Base-by-base conservation (phyloP, 2,888 invertebrate genomes). In the Xestoiulus laeticollis region DNA sequence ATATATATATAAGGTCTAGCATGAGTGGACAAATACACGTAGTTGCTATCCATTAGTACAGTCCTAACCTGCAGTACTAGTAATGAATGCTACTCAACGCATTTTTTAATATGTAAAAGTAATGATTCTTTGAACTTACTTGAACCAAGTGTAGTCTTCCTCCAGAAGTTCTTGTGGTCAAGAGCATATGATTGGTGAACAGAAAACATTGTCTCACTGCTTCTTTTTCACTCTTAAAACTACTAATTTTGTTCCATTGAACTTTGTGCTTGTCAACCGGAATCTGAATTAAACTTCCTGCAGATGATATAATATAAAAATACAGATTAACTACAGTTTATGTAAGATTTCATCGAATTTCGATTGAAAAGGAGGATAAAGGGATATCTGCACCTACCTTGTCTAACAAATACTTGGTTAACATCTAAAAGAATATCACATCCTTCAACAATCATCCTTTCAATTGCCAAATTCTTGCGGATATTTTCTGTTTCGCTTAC, bases 401-500 rank as follows among this genome's bases (percentile, higher is more conserved):
- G 97, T 90, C 97, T 93, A 78, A 97, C 97, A 92, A 97, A 97
- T 44, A 97, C 96, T 93, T 98, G 97, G 92, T 97, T 97, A 32
- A 97, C 97, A 91, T 98, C 97, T 87, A 98, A 93, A 83, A 98
- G 93, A 90, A 98, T 97, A 91, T 98, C 97, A 92, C 97, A 98
- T 22, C 97, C 97, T 91, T 97, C 97, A 1, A 97, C 96, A 89
- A 98, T 97, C 97, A 97, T 97, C 85, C 97, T 93, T 92, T 98
- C 97, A 43, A 98, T 96, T 0, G 97, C 96, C 90, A 98, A 93
- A 91, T 98, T 98, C 93, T 97, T 97, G 33, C 97, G 93, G 87
- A 98, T 93, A 91, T 97, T 97, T 92, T 98, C 97, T 0, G 97
- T 98, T 92, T 97, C 97, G 91, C 97, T 97, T 68, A 89, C 89